phyloP scores from a whole-genome alignment of 2,888 invertebrate species.

The Tromatobia lineatoria region DNA sequence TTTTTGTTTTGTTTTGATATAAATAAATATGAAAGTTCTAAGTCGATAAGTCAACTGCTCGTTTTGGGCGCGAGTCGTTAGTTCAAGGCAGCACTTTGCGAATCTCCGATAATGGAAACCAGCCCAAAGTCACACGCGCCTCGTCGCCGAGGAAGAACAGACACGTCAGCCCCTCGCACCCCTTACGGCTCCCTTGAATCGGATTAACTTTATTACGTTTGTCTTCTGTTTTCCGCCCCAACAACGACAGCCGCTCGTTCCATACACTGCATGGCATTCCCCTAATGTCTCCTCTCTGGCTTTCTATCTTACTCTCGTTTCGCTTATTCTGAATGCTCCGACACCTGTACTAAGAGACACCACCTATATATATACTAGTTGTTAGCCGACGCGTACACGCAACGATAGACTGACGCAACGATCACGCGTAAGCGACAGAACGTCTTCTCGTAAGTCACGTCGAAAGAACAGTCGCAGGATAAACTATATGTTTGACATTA shows the following conservation, averaged over 20 bases:
- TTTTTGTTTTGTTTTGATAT: too few relatives aligned
- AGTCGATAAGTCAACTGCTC: constrained; percentile 10
- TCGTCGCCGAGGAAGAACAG: constrained; percentile 77
- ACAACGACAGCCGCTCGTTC: constrained; percentile 77
- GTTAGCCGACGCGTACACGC: constrained; percentile 54
- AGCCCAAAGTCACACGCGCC: constrained; percentile 23
- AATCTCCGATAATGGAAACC: constrained; percentile 59
- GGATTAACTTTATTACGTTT: constrained; percentile 85
- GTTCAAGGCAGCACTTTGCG: constrained; percentile 46
- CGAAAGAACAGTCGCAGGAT: constrained; percentile 3
- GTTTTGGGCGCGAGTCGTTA: background rate
- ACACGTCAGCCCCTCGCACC: constrained; percentile 69
- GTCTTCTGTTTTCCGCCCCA: constrained; percentile 82
- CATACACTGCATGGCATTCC: constrained; percentile 61
- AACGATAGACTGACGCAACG: constrained; percentile 39
- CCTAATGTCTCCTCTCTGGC: constrained; percentile 61
- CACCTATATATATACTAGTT: constrained; percentile 3
- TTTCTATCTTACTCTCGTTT: constrained; percentile 59
- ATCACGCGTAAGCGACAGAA: constrained; percentile 48
- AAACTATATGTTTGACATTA: constrained; percentile 34
- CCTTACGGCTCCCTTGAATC: constrained; percentile 73
- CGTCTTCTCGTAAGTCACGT: constrained; percentile 27
- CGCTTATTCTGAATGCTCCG: constrained; percentile 53
- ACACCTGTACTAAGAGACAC: constrained; percentile 40
- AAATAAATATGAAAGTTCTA: background rate